These are phyloP conservation scores for Metalampra italica DNA, from an alignment of 2,888 invertebrate species.

Conservation along the genomic window DNA sequence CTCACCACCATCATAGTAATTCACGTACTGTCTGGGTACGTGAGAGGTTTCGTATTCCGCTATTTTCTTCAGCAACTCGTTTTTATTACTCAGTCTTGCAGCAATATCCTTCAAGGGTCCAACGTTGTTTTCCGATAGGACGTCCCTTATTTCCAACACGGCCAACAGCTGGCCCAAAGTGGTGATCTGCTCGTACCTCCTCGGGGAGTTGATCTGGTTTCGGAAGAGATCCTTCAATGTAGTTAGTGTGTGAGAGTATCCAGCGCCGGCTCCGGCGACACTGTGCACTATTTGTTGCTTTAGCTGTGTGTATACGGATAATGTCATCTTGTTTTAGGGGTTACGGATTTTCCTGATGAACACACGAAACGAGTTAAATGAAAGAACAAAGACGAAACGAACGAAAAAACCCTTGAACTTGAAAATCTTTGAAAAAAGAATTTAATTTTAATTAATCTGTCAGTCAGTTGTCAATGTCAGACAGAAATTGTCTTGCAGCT, in stretches of 20 bases:
- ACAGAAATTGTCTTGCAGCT: too few relatives aligned
- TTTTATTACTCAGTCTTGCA: constrained; percentile 32
- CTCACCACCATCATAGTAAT: constrained; percentile 44
- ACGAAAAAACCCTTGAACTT: too few relatives aligned
- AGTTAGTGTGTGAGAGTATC: constrained; percentile 37
- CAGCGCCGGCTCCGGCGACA: constrained; percentile 38
- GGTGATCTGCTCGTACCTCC: constrained; percentile 53
- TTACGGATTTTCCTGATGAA: neutral
- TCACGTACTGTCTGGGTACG: constrained; percentile 28
- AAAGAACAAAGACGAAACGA: too few relatives aligned
- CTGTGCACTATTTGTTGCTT: constrained; percentile 35
- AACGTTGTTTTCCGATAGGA: constrained; percentile 55
- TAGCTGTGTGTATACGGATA: constrained; percentile 46
- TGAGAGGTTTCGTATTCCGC: constrained; percentile 40
- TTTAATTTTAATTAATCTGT: too few relatives aligned
- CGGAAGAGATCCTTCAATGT: constrained; percentile 50
- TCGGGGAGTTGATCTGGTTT: constrained; percentile 56
- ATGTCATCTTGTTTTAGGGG: constrained; percentile 48
- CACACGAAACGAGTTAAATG: too few relatives aligned
- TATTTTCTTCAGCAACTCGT: constrained; percentile 37
- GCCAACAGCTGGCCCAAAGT: constrained; percentile 49
- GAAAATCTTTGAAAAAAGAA: too few relatives aligned
- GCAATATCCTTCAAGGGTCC: constrained; percentile 52
- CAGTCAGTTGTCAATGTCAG: too few relatives aligned
- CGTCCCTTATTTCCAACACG: constrained; percentile 55